These are phyloP conservation scores for Graphium colonna DNA, from an alignment of 2,888 invertebrate genomes.

Conservation along the genomic window DNA sequence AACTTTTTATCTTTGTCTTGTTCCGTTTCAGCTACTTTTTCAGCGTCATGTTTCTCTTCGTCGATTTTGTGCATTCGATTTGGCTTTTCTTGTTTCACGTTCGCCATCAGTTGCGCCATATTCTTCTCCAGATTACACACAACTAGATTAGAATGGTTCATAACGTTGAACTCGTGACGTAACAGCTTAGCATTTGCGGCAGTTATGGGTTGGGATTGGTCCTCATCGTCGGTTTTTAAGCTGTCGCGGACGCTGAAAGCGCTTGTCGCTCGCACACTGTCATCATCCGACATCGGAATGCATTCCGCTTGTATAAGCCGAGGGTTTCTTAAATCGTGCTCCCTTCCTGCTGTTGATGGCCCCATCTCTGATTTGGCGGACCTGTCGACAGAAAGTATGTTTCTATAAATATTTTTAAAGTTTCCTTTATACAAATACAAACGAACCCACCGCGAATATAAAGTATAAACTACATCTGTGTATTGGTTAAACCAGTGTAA, in stretches of 20 bases:
- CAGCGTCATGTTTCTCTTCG: conserved; percentile 55
- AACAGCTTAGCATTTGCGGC: conserved; percentile 69
- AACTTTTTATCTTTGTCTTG: conserved; percentile 56
- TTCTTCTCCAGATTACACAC: conserved; percentile 74
- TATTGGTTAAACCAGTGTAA: no score
- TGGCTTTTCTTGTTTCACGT: conserved; percentile 56
- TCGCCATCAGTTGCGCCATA: conserved; percentile 69
- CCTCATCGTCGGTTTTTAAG: conserved; percentile 74
- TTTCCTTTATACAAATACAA: no score
- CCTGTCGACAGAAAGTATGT: no score
- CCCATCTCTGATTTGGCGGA: conserved; percentile 43
- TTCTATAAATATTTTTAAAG: no score
- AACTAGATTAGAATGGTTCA: conserved; percentile 73
- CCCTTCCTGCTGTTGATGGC: conserved; percentile 49
- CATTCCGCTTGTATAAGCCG: conserved; percentile 63
- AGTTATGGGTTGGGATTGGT: conserved; percentile 68
- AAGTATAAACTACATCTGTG: no score
- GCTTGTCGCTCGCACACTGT: conserved; percentile 72
- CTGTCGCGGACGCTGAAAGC: conserved; percentile 74
- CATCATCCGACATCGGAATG: conserved; percentile 72
- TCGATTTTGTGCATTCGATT: conserved; percentile 71
- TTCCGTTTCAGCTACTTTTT: conserved; percentile 32
- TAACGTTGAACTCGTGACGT: conserved; percentile 68
- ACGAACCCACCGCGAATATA: no score
- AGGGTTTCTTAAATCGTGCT: conserved; percentile 62